phyloP scores from a whole-genome alignment of 2,113 vertebrate species.

The Podilymbus podiceps region DNA sequence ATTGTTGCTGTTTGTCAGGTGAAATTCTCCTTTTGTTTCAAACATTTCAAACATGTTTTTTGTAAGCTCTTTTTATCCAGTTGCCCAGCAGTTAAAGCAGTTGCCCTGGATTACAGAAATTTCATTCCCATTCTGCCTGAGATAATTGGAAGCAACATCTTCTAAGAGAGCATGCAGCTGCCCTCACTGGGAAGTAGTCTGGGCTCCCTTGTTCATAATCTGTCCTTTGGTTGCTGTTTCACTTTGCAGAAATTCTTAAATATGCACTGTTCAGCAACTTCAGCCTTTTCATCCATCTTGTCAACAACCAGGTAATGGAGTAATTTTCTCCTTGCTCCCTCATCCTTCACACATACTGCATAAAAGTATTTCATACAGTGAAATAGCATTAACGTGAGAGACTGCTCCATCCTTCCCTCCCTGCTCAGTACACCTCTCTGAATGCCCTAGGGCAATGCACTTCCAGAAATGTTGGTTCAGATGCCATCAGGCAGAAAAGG shows the following conservation, averaged over 20 bases:
- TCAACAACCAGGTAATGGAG: slow-evolving; percentile 34
- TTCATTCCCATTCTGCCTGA: background rate
- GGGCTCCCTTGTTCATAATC: background rate
- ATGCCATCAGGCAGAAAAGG: background rate
- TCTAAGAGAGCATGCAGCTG: background rate
- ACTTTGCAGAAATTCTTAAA: background rate
- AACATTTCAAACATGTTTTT: background rate
- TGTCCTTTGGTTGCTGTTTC: background rate
- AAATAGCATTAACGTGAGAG: background rate
- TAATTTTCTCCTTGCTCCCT: slow-evolving; percentile 12
- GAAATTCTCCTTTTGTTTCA: background rate
- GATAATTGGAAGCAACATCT: background rate
- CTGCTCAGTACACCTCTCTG: background rate
- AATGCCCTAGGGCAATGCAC: background rate
- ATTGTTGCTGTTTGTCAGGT: background rate
- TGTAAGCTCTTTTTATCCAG: background rate
- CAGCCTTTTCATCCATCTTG: background rate
- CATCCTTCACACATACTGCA: background rate
- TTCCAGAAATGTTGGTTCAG: slow-evolving; percentile 28
- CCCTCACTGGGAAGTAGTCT: background rate
- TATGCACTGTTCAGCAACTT: background rate
- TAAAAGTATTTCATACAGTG: background rate
- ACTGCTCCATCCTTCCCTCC: background rate
- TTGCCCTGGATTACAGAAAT: background rate
- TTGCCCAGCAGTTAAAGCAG: background rate